A percentile compares a stretch with the other conserved stretches of the same genome.
Conservation (phyloP, 2,113 vertebrate genomes). For the Oplegnathus fasciatus region DNA sequence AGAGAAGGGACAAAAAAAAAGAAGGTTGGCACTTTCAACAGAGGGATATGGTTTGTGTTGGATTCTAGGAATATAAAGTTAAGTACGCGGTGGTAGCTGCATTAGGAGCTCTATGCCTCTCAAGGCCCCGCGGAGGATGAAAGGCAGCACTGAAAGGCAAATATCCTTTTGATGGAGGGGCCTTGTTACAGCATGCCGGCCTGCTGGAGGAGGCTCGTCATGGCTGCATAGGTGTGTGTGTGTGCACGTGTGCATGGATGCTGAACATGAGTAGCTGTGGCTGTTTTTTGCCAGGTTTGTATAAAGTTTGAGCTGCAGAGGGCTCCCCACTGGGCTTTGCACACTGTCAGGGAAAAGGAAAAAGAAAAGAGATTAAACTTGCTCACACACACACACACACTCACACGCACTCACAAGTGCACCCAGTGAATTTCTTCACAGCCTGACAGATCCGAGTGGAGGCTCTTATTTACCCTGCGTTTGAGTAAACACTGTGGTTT, state of each 20-base stretch:
- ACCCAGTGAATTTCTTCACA: constrained; percentile 41
- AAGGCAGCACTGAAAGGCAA: constrained; percentile 38
- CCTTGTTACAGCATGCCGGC: constrained; percentile 26
- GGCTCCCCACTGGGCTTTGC: constrained; percentile 55
- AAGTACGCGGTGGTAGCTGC: constrained; percentile 25
- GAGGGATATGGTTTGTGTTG: constrained; percentile 31
- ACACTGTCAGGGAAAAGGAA: constrained; percentile 38
- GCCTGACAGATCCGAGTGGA: constrained; percentile 48
- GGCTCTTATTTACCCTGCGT: constrained; percentile 61
- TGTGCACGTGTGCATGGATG: constrained; percentile 6
- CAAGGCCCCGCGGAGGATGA: constrained; percentile 22
- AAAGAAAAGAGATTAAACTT: constrained; percentile 54
- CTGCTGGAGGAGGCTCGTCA: constrained; percentile 16
- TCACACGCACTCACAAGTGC: neutral
- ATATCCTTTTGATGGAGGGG: constrained; percentile 29
- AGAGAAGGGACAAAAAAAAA: neutral
- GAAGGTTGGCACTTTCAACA: constrained; percentile 39
- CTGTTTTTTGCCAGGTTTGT: constrained; percentile 38
- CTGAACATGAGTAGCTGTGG: neutral
- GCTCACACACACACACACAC: neutral
- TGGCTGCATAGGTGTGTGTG: constrained; percentile 12
- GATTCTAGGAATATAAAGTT: constrained; percentile 51
- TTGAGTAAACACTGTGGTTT: constrained; percentile 61
- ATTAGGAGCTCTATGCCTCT: constrained; percentile 13
- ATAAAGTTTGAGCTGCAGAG: constrained; percentile 52